phyloP scores from a whole-genome alignment of 2,113 vertebrate species.

The Chamaea fasciata region DNA sequence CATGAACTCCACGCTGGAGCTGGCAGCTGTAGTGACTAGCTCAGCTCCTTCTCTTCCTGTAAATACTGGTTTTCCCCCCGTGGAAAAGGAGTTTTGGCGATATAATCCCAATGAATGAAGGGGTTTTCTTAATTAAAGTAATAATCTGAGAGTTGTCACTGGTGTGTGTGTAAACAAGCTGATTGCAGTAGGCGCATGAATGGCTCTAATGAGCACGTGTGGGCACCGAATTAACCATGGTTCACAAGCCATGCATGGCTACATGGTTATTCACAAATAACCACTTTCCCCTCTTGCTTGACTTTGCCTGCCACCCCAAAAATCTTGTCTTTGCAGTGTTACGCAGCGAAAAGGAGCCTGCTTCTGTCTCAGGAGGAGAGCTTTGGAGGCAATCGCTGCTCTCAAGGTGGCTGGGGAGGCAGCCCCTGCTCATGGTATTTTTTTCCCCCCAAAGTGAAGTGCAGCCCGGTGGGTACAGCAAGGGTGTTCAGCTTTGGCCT shows the following conservation, averaged over 20 bases:
- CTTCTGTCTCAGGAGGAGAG: neutral
- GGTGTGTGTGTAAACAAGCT: conserved; percentile 73
- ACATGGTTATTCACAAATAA: conserved; percentile 59
- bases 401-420: neutral
- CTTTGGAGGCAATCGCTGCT: neutral
- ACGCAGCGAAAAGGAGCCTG: neutral
- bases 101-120: conserved; percentile 55
- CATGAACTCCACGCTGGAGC: neutral
- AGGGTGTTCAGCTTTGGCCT: neutral
- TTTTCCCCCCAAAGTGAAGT: neutral
- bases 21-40: conserved; percentile 15
- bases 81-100: conserved; percentile 44
- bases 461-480: neutral
- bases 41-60: conserved; percentile 9
- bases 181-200: conserved; percentile 65
- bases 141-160: conserved; percentile 70
- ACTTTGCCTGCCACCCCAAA: neutral
- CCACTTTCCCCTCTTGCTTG: conserved; percentile 13
- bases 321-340: neutral
- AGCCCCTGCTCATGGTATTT: neutral
- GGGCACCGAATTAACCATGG: conserved; percentile 74
- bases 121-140: conserved; percentile 72
- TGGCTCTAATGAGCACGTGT: conserved; percentile 73
- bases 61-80: conserved; percentile 18
- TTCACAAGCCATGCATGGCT: conserved; percentile 67